Conservation (phyloP, 2,888 invertebrate genomes). For the Folsomia candida region DNA sequence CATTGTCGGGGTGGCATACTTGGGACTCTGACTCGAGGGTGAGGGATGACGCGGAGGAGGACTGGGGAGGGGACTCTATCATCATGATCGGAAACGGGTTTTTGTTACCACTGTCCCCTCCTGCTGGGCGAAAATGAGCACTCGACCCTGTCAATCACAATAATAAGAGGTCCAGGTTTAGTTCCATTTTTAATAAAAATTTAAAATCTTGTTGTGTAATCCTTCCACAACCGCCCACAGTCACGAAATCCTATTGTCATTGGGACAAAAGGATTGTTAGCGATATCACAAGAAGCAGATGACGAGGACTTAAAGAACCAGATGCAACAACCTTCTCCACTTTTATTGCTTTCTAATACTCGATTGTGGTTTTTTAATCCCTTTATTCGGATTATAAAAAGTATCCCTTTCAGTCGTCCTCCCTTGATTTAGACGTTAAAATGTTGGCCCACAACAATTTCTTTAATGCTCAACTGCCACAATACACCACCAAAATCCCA, state of each 20-base stretch:
- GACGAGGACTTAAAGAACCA: background rate
- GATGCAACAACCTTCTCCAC: background rate
- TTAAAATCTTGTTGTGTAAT: slow-evolving; percentile 37
- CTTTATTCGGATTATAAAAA: slow-evolving; percentile 18
- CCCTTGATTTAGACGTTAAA: slow-evolving; percentile 17
- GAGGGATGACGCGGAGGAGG: slow-evolving; percentile 11
- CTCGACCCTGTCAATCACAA: slow-evolving; percentile 49
- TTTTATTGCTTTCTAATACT: background rate
- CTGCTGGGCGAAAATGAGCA: slow-evolving; percentile 46
- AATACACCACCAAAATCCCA: background rate
- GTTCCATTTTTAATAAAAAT: background rate
- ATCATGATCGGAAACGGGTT: slow-evolving; percentile 21
- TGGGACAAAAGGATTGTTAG: background rate
- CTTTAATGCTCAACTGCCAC: background rate
- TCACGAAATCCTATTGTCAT: slow-evolving; percentile 42
- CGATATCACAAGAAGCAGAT: background rate
- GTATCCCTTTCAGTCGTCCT: slow-evolving; percentile 13
- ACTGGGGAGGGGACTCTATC: background rate
- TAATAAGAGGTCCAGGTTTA: slow-evolving; percentile 8
- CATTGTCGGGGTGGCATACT: slow-evolving; percentile 29
- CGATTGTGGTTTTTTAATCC: slow-evolving; percentile 9
- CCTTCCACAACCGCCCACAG: slow-evolving; percentile 41
- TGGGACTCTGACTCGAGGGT: slow-evolving; percentile 14
- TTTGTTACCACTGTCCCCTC: slow-evolving; percentile 48
- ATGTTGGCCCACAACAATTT: no score